Evolutionary conservation across 1,140 invertebrate species (phyloP).

Genomic region (Tetragnatha versicolor): DNA sequence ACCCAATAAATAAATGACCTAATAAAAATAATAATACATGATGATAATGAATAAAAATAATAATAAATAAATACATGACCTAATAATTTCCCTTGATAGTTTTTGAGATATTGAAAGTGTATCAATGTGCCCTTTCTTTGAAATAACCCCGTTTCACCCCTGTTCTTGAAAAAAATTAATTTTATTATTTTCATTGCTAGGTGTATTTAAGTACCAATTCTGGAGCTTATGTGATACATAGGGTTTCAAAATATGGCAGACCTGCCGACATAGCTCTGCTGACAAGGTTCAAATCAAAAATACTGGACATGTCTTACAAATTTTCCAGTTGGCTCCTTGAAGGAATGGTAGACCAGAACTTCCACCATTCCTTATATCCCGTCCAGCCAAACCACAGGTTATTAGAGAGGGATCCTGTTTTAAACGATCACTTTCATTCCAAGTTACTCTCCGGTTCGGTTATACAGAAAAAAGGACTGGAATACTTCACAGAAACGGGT

Average conservation of each 20-base stretch:
- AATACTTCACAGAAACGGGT: conserved; percentile 61
- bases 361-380: conserved; percentile 67
- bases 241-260: conserved; percentile 61
- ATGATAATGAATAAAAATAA: background rate
- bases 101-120: too few relatives aligned
- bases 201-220: conserved; percentile 66
- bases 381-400: conserved; percentile 65
- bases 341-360: conserved; percentile 61
- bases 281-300: too few relatives aligned
- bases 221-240: conserved; percentile 65
- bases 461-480: conserved; percentile 63
- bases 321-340: background rate
- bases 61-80: too few relatives aligned
- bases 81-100: too few relatives aligned
- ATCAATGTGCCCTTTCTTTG: too few relatives aligned
- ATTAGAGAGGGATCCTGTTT: conserved; percentile 66
- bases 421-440: conserved; percentile 68
- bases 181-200: conserved; percentile 57
- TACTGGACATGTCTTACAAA: too few relatives aligned
- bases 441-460: conserved; percentile 66
- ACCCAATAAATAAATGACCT: background rate
- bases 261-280: conserved; percentile 59
- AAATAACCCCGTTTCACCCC: too few relatives aligned
- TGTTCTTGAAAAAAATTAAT: too few relatives aligned
- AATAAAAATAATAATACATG: background rate